Conservation (phyloP, 2,797 vertebrate genomes). For the Tapirus indicus region DNA sequence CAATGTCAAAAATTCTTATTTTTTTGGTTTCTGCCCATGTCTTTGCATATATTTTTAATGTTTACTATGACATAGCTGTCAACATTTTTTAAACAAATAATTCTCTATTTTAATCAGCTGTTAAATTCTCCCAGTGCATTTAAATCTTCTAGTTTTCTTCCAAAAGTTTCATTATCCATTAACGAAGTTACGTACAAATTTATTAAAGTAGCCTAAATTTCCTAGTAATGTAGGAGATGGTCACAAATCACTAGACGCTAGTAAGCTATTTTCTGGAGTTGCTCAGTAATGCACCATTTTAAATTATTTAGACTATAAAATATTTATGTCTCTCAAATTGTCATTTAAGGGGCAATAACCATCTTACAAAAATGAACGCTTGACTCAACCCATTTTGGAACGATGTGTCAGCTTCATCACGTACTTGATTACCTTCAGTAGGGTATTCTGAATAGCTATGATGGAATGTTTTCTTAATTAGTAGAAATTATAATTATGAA, state of each 20-base stretch:
- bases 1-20: conserved; percentile 48
- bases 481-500: background rate
- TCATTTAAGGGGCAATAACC: background rate
- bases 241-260: background rate
- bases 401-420: background rate
- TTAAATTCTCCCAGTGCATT: background rate
- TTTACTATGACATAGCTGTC: conserved; percentile 50
- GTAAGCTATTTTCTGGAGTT: background rate
- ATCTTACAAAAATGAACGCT: background rate
- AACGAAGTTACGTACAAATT: background rate
- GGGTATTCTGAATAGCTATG: background rate
- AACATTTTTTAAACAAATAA: background rate
- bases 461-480: conserved; percentile 7
- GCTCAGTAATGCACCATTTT: background rate
- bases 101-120: conserved; percentile 17
- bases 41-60: conserved; percentile 67
- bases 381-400: background rate
- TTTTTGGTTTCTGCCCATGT: conserved; percentile 34
- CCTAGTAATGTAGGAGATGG: background rate
- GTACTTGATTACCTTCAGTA: background rate
- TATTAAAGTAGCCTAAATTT: conserved; percentile 34
- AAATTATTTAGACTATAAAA: background rate
- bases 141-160: conserved; percentile 1
- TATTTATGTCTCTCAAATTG: background rate
- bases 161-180: background rate